Base-by-base conservation (phyloP, 2,113 vertebrate species). In the Coreoperca whiteheadi region DNA sequence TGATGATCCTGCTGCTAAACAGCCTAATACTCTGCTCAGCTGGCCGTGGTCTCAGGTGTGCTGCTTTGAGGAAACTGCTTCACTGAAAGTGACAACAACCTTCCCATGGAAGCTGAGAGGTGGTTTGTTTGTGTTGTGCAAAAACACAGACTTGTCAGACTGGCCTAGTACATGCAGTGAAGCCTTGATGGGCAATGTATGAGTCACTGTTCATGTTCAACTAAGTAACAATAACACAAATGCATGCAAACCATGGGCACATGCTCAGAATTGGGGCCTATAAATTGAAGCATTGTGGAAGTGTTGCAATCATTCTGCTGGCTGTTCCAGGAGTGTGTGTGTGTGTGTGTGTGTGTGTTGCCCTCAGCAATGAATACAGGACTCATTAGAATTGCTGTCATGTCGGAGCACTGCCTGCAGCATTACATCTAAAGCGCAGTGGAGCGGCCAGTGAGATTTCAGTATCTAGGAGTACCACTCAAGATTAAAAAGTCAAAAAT, bases 371-470 rank as follows among this genome's bases (percentile, higher is more conserved):
- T 93, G 93, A 94, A 92, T 92, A 63, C 82, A 81, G 81, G 77
- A 68, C 90, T 93, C 90, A 93, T 94, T 94, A 92, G 89, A 87
- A 94, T 93, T 88, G 86, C 82, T 85, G 85, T 89, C 92, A 89
- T 89, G 92, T 84, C 57, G 60, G 82, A 61, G 76, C 75, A n/a
- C 71, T 57, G 91, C 88, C 91, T 91, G 89, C 88, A 89, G 89
- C 81, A 64, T 86, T 83, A 89, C 54, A 32, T 88, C 82, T 70
- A 6, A 71, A 76, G 76, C 87, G 56, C 87, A 65, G 76, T 18
- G 72, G 46, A 82, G 72, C 41, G 25, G 56, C 41, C 75, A 64
- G 82, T 82, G 90, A 71, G 46, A 69, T 86, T 83, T 82, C 71
- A 37, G 72, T 21, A 4, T 64, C 81, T 9, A 34, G 67, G 68